Conservation (phyloP, 1,140 invertebrate species). For the Oryzaephilus surinamensis region DNA sequence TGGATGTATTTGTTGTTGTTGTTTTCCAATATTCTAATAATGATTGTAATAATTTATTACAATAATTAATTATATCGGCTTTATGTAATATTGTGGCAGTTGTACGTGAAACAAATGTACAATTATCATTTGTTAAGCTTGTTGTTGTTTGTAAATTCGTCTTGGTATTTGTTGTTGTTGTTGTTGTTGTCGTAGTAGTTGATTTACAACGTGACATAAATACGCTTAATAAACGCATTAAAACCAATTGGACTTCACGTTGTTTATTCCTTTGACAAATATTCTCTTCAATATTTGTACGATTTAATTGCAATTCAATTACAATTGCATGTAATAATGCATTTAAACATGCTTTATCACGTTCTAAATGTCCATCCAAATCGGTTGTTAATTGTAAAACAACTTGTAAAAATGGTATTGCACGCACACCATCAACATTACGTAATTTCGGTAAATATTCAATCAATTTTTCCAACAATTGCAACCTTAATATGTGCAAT, state of each 20-base stretch:
- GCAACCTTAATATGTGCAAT: slow-evolving; percentile 55
- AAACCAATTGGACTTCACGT: slow-evolving; percentile 75
- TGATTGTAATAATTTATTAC: slow-evolving; percentile 66
- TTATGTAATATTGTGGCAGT: slow-evolving; percentile 69
- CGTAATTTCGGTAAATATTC: slow-evolving; percentile 51
- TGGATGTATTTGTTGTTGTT: slow-evolving; percentile 23
- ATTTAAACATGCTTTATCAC: slow-evolving; percentile 66
- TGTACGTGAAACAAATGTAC: slow-evolving; percentile 58
- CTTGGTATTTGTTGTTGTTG: background rate
- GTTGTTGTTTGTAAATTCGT: slow-evolving; percentile 42
- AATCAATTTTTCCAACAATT: slow-evolving; percentile 54
- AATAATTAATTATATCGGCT: slow-evolving; percentile 71
- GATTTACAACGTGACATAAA: slow-evolving; percentile 67
- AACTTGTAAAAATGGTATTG: slow-evolving; percentile 86
- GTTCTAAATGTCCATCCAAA: slow-evolving; percentile 72
- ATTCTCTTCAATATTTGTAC: slow-evolving; percentile 40
- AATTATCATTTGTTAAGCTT: slow-evolving; percentile 49
- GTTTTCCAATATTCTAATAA: slow-evolving; percentile 74
- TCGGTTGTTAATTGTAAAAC: slow-evolving; percentile 84
- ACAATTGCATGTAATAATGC: slow-evolving; percentile 63
- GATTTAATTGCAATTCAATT: slow-evolving; percentile 66
- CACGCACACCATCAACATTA: slow-evolving; percentile 60
- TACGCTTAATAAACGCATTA: slow-evolving; percentile 70
- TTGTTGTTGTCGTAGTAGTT: slow-evolving; percentile 5
- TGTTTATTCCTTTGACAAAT: slow-evolving; percentile 50